These are phyloP conservation scores for Caloenas nicobarica DNA, from an alignment of 2,113 vertebrate genomes.

Conservation along the genomic window DNA sequence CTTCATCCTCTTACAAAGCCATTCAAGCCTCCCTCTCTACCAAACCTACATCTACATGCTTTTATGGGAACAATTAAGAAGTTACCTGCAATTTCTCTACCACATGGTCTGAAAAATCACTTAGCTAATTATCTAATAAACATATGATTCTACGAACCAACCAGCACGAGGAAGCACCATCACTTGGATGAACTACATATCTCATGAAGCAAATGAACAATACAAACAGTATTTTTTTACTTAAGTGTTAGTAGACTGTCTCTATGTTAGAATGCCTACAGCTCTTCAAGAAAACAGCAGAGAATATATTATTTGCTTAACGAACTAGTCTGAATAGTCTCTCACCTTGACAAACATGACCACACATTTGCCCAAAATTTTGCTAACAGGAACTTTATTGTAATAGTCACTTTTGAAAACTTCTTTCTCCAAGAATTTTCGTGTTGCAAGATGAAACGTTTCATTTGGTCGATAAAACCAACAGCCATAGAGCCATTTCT, in stretches of 20 bases:
- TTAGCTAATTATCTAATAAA: background rate
- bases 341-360: constrained; percentile 99
- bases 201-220: background rate
- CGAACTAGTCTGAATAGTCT: background rate
- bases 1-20: background rate
- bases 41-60: background rate
- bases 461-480: constrained; percentile 99
- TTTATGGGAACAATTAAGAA: background rate
- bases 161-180: background rate
- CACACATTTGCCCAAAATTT: constrained; percentile 98
- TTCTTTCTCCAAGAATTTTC: constrained; percentile 98
- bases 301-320: background rate
- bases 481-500: constrained; percentile 98
- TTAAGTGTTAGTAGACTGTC: background rate
- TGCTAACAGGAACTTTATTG: constrained; percentile 96
- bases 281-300: background rate
- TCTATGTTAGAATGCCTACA: background rate
- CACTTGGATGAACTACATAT: background rate
- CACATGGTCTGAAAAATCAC: background rate
- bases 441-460: constrained; percentile 96
- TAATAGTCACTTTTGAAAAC: constrained; percentile 99
- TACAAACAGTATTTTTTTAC: background rate
- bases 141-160: background rate
- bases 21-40: background rate
- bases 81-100: background rate